Percentiles rank a stretch among this genome's conserved stretches.
Evolutionary conservation across 1,140 invertebrate species (phyloP).

Genomic region (Eumaeus atala): DNA sequence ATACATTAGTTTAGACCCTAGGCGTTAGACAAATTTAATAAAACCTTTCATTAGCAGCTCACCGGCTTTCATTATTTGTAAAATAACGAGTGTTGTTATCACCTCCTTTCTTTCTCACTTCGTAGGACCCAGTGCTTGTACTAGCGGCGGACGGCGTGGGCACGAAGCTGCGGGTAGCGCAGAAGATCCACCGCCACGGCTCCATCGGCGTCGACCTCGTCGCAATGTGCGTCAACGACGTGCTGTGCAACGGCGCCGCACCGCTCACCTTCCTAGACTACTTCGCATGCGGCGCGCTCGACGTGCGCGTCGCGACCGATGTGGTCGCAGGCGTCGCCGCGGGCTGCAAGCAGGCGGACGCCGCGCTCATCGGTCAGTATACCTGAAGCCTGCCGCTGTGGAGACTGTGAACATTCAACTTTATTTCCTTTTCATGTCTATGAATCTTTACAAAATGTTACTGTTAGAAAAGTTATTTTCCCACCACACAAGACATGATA

Average conservation of each 20-base stretch:
- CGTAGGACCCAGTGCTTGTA: slow-evolving; percentile 91
- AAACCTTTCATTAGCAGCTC: too few relatives aligned
- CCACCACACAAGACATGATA: too few relatives aligned
- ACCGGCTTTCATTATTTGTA: too few relatives aligned
- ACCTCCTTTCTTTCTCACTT: too few relatives aligned
- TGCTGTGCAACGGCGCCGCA: slow-evolving; percentile 94
- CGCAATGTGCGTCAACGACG: slow-evolving; percentile 99
- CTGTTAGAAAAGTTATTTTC: too few relatives aligned
- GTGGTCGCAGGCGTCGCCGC: slow-evolving; percentile 89
- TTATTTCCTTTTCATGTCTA: too few relatives aligned
- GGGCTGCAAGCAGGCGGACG: slow-evolving; percentile 88
- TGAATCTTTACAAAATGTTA: too few relatives aligned
- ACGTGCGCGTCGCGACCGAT: slow-evolving; percentile 80
- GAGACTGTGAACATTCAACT: background rate
- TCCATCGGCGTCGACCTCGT: slow-evolving; percentile 96
- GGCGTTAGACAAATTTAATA: too few relatives aligned
- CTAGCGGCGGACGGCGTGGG: slow-evolving; percentile 98
- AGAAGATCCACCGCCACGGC: slow-evolving; percentile 83
- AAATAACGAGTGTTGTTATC: too few relatives aligned
- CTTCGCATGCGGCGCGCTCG: slow-evolving; percentile 90
- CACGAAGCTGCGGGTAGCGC: slow-evolving; percentile 96
- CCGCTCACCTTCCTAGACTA: slow-evolving; percentile 97
- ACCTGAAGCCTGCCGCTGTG: background rate
- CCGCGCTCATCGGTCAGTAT: slow-evolving; percentile 86
- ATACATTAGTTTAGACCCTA: too few relatives aligned